Percentiles rank a stretch among this genome's conserved stretches.
Evolutionary conservation across 2,113 vertebrate genomes (phyloP).

Genomic region (Sebastes fasciatus): DNA sequence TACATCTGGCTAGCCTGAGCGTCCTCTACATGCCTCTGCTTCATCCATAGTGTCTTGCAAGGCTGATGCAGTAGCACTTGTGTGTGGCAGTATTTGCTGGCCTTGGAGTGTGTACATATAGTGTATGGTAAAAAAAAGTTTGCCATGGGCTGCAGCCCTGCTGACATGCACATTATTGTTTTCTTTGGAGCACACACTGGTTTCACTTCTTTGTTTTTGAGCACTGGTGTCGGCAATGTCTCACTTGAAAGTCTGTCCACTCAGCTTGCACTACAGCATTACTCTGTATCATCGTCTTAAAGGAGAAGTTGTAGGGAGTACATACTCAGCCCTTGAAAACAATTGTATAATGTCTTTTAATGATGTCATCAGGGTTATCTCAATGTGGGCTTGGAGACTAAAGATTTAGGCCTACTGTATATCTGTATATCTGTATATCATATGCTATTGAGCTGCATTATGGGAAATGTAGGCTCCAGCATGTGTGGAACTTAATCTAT

Average conservation of each 20-base stretch:
- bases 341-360: too few species aligned
- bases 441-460: too few species aligned
- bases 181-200: slow-evolving; percentile 3
- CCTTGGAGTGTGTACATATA: neutral
- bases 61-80: neutral
- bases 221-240: neutral
- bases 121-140: neutral
- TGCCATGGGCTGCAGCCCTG: neutral
- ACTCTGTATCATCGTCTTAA: too few species aligned
- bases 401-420: too few species aligned
- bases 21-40: neutral
- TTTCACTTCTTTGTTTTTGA: slow-evolving; percentile 47
- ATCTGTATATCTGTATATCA: too few species aligned
- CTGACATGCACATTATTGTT: slow-evolving; percentile 1
- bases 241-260: slow-evolving; percentile 16
- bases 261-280: neutral
- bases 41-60: neutral
- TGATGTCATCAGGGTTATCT: too few species aligned
- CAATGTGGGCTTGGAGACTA: too few species aligned
- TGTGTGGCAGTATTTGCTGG: neutral
- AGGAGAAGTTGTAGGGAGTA: too few species aligned
- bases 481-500: too few species aligned
- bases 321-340: too few species aligned
- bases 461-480: too few species aligned
- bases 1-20: neutral